Conservation (phyloP, 2,113 vertebrate genomes). For the Calypte anna region DNA sequence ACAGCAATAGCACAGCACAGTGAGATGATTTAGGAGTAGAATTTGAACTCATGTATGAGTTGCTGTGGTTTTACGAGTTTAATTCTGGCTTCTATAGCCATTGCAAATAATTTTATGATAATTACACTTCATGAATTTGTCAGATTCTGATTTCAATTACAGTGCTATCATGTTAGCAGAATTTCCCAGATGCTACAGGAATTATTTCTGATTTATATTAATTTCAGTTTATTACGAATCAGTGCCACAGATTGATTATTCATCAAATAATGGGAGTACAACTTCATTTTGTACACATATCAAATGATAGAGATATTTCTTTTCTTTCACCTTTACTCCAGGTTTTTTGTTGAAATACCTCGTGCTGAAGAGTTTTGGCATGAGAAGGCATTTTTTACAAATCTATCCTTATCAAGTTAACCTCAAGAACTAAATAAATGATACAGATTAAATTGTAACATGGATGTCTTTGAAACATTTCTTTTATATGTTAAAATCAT, state of each 20-base stretch:
- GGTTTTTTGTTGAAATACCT: background rate
- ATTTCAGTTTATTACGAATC: constrained; percentile 18
- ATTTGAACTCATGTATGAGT: background rate
- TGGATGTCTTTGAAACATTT: background rate
- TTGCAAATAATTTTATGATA: background rate
- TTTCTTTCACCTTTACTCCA: background rate
- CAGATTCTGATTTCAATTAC: constrained; percentile 9
- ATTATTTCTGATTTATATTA: constrained; percentile 34
- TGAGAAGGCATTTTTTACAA: background rate
- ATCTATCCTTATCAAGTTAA: background rate
- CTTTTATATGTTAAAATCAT: background rate
- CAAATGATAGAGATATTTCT: background rate
- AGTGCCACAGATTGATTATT: background rate
- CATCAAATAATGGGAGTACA: background rate
- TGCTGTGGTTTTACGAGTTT: background rate
- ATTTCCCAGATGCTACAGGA: background rate
- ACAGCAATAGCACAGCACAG: background rate
- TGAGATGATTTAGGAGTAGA: background rate
- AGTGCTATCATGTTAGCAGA: background rate
- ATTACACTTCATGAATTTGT: background rate
- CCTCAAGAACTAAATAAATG: background rate
- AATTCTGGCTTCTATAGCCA: background rate
- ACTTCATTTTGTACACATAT: background rate
- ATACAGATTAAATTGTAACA: background rate
- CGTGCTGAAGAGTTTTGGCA: background rate